phyloP scores from a whole-genome alignment of 2,113 vertebrate genomes.

The Plotosus lineatus region DNA sequence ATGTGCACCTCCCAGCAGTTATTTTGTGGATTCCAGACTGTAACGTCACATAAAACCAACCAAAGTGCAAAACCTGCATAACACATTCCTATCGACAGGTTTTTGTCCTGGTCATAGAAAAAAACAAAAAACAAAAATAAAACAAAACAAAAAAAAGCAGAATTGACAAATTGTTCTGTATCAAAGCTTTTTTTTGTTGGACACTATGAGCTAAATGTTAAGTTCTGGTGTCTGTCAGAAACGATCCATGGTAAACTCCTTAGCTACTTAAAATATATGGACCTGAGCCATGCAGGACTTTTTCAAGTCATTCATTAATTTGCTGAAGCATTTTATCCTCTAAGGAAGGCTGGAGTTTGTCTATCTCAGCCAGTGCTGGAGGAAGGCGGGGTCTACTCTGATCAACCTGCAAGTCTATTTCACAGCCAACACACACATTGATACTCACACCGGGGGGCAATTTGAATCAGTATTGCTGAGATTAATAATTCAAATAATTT shows the following conservation, averaged over 20 bases:
- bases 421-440: no score
- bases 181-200: not conserved
- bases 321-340: no score
- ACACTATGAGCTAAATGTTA: not conserved
- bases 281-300: not conserved
- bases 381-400: no score
- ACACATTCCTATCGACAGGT: constrained; percentile 1
- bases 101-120: not conserved
- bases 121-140: no score
- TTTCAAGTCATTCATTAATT: constrained; percentile 9
- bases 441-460: no score
- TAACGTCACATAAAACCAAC: constrained; percentile 25
- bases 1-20: constrained; percentile 23
- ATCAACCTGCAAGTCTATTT: no score
- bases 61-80: constrained; percentile 11
- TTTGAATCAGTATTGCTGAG: no score
- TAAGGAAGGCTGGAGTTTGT: no score
- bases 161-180: not conserved
- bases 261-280: not conserved
- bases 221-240: not conserved
- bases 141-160: not conserved
- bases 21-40: constrained; percentile 28
- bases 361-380: no score
- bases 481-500: no score
- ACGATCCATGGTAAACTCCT: not conserved